phyloP scores from a whole-genome alignment of 2,888 invertebrate species.

The Prosopocoilus inquinatus region DNA sequence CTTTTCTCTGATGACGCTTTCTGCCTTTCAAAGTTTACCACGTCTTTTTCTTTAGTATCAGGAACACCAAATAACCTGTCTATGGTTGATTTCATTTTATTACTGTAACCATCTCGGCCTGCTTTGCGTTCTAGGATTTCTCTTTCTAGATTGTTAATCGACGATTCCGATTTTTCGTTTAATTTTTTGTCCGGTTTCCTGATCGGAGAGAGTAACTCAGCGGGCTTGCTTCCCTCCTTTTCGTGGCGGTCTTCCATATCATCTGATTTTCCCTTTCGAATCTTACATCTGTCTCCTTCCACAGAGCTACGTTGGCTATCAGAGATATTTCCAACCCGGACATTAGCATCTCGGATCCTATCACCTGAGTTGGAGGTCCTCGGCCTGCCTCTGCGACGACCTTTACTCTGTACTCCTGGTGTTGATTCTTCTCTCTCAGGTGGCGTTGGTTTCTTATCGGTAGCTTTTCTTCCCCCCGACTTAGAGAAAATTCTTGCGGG shows the following conservation, averaged over 20 bases:
- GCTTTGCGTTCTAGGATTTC: constrained; percentile 48
- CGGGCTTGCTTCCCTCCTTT: constrained; percentile 52
- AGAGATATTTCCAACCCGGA: constrained; percentile 65
- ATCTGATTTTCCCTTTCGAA: constrained; percentile 51
- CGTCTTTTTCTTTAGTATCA: constrained; percentile 26
- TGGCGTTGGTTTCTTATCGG: constrained; percentile 43
- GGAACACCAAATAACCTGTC: constrained; percentile 56
- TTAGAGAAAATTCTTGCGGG: constrained; percentile 27
- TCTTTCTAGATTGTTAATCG: constrained; percentile 43
- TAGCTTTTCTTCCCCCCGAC: constrained; percentile 26
- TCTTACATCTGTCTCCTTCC: constrained; percentile 44
- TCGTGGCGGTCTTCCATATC: constrained; percentile 35
- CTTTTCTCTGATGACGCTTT: background rate
- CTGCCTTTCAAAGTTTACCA: background rate
- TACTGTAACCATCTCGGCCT: constrained; percentile 47
- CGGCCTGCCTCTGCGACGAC: constrained; percentile 38
- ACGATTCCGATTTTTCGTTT: constrained; percentile 45
- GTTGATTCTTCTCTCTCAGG: constrained; percentile 74
- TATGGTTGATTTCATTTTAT: constrained; percentile 52
- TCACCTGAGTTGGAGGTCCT: constrained; percentile 54
- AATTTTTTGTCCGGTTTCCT: constrained; percentile 63
- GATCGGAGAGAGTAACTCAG: constrained; percentile 61
- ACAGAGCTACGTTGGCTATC: constrained; percentile 55
- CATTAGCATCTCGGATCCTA: constrained; percentile 66
- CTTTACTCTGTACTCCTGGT: constrained; percentile 46